Base-by-base conservation (phyloP, 2,113 vertebrate species). In the Ailuropoda melanoleuca region DNA sequence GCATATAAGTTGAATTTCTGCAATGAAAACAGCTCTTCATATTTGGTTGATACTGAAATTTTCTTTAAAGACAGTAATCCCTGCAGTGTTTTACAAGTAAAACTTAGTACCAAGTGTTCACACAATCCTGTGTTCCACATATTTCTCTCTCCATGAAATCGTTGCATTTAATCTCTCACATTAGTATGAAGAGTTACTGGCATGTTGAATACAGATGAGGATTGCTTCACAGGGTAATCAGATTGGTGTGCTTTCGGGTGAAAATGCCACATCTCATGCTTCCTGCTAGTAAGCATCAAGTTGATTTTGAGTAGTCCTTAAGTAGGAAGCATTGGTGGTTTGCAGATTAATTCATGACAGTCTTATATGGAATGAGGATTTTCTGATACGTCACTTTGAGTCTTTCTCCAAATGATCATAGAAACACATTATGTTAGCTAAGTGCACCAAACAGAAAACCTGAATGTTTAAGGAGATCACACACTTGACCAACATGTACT, bases 111-210 rank as follows among this genome's bases (percentile, higher is more conserved):
- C 75, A 83, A 98, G 95, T 96, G 90, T 97, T 96, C 96, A 97
- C 92, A 88, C 43, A 5, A n/a, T 96, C 83, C 97, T 98, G 93
- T 95, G 97, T 98, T 97, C 93, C 97, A 92, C 95, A 75, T 96
- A 97, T 96, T 98, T 97, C 93, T 98, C 82, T 97, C 98, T 94
- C 94, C 70, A 90, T 85, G 90, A 90, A 97, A 97, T 88, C 97
- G 81, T 98, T 88, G 68, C 64, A 85, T 97, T 98, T 93, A 60
- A 96, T 98, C 96, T 98, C 93, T 94, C 43, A 74, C 0, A 46
- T 96, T 62, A 87, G 88, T 97, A 82, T 98, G 95, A 97, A 90
- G 91, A 96, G 64, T 94, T 97, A 94, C 90, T 97, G 91, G 88
- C n/a, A 39, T 92, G 89, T 95, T 93, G 80, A 97, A 93, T 96